Base-by-base conservation (phyloP, 2,797 vertebrate genomes). In the Oreochromis grahami region DNA sequence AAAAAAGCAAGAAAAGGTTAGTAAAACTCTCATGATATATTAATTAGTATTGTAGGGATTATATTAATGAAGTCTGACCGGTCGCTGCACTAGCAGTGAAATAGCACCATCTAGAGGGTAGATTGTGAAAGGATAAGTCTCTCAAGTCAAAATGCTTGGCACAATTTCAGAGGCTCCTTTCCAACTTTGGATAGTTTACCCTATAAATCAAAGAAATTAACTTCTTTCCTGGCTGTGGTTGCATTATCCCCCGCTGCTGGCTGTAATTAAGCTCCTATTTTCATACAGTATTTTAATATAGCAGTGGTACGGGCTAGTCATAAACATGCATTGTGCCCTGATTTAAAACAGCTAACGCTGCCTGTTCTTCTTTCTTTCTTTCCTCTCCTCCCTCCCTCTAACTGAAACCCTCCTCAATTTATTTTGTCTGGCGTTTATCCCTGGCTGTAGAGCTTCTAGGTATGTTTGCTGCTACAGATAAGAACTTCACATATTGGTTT, bases 1-100 rank as follows among this genome's bases (percentile, higher is more conserved):
- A 99, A 99, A 90, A 99, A 99, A 82, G 98, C 98, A 1, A 97
- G 98, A 87, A 99, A 99, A 98, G 98, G 98, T 99, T 91, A 92
- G 94, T 7, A 21, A 29, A 38, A 8, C 9, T 12, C 17, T 36
- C 11, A 26, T 48, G 0, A 12, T 5, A 17, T 48, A 19, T 32
- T 74, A 12, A 32, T 36, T 7, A 26, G 78, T 24, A 50, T 50
- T 50, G 12, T n/a, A 50, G 0, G 1, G 70, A 74, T 74, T 50
- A n/a, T 11, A 8, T 51, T 41, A 14, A 43, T 77, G 17, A 82
- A 17, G 41, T 63, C 41, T 55, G 48, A n/a, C 78, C 34, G 36
- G 29, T 32, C 1, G 8, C 11, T 80, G 26, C 12, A 48, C 2
- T 84, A 34, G 48, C 48, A 79, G 38, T 82, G 70, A 94, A 84